These are phyloP conservation scores for Hippoglossus stenolepis DNA, from an alignment of 2,113 vertebrate genomes.

Conservation along the genomic window DNA sequence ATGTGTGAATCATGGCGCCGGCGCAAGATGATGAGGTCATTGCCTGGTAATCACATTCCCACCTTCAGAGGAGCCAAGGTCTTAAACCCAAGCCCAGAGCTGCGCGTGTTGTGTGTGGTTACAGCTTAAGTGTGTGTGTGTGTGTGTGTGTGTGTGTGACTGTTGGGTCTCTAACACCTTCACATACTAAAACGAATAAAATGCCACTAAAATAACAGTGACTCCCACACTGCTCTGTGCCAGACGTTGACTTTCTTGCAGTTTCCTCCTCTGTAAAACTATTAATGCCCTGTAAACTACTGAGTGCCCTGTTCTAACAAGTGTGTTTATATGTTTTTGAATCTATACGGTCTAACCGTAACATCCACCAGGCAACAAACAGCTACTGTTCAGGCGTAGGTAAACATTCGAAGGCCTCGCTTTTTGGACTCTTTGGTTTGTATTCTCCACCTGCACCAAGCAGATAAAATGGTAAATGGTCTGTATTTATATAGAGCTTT, in stretches of 20 bases:
- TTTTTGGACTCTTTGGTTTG: too few species aligned
- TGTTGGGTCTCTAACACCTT: constrained; percentile 48
- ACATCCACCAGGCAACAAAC: constrained; percentile 1
- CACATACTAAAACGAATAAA: constrained; percentile 45
- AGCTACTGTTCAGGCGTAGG: constrained; percentile 17
- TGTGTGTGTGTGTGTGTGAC: constrained; percentile 13
- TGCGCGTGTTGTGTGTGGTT: constrained; percentile 39
- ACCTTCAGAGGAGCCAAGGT: constrained; percentile 75
- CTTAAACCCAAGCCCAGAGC: constrained; percentile 58
- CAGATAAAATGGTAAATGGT: too few species aligned
- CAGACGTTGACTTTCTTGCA: constrained; percentile 16
- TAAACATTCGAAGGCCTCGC: neutral
- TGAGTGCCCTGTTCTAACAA: constrained; percentile 11
- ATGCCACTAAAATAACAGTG: constrained; percentile 44
- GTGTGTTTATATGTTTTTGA: neutral
- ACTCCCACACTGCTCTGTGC: constrained; percentile 31
- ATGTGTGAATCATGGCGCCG: constrained; percentile 84
- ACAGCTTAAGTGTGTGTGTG: constrained; percentile 2
- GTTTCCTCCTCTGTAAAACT: constrained; percentile 45
- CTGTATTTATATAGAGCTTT: too few species aligned
- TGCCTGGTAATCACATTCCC: constrained; percentile 82
- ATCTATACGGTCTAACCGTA: neutral
- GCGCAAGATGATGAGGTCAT: constrained; percentile 81
- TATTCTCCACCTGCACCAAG: too few species aligned
- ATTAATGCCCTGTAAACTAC: constrained; percentile 61